Conservation (phyloP, 2,113 vertebrate species). For the Sterrhoptilus dennistouni region DNA sequence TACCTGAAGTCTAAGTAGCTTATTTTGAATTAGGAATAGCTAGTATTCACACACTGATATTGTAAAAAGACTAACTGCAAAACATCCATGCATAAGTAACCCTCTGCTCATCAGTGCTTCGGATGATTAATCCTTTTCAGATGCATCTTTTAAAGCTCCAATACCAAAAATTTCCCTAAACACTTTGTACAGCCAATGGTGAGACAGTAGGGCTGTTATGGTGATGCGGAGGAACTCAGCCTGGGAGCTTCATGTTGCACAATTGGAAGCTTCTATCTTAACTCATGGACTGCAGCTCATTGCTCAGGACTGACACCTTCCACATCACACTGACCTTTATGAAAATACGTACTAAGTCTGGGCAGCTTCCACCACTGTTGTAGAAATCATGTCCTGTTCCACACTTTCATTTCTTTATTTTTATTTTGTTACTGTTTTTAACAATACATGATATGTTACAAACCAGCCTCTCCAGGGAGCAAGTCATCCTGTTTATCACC, state of each 20-base stretch:
- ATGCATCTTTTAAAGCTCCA: background rate
- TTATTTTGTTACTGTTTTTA: background rate
- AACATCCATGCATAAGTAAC: background rate
- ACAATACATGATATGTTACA: background rate
- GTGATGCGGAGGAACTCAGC: background rate
- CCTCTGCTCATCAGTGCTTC: background rate
- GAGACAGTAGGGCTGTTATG: background rate
- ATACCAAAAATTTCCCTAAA: background rate
- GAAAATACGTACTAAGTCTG: background rate
- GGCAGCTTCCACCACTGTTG: background rate
- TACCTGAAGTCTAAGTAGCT: background rate
- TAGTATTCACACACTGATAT: background rate
- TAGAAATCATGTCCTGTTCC: background rate
- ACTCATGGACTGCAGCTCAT: background rate
- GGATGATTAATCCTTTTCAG: background rate
- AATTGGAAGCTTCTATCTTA: background rate
- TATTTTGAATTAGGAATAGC: background rate
- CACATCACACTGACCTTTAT: background rate
- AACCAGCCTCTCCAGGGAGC: conserved; percentile 22
- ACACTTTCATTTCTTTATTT: background rate
- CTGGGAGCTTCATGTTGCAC: background rate
- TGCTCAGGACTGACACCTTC: background rate
- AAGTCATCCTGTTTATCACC: conserved; percentile 34
- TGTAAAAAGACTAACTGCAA: background rate
- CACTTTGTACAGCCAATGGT: background rate